Base-by-base conservation (phyloP, 2,888 invertebrate species). In the Myathropa florea region DNA sequence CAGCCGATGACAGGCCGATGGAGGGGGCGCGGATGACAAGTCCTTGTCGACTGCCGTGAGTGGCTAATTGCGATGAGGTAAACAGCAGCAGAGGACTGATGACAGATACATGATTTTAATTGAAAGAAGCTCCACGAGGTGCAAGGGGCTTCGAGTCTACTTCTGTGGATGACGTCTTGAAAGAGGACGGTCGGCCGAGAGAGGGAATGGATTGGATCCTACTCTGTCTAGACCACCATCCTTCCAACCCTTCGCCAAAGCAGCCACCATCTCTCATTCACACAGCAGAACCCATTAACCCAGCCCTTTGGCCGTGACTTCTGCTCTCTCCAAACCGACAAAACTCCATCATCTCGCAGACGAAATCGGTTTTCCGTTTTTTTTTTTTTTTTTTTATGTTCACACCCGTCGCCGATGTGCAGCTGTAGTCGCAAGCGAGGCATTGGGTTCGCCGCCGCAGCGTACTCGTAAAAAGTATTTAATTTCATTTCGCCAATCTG, bases 401-500 rank as follows among this genome's bases (percentile, higher is more conserved):
- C 46, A 1, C 46, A n/a, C 46, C 2, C 18, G 6, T 6, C 18
- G 18, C 18, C 46, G 1, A n/a, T 7, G 46, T 46, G 18, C 46
- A 46, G 46, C 18, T n/a, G n/a, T 46, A 18, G 46, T 46, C 46
- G 9, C 18, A 6, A 1, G 2, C 39, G n/a, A 18, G 18, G 6
- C 39, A 46, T 18, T 46, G 39, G n/a, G n/a, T 6, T 1, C 46
- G 1, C 46, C 46, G n/a, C 46, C 46, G n/a, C 46, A 46, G 46
- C 18, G 46, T 46, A 6, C n/a, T 46, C 46, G 46, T 46, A 46
- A 46, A 46, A 46, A 18, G 46, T 46, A 75, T 75, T 68, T 33
- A 63, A 77, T 77, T 60, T 30, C 28, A 79, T 72, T 79, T 72
- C 53, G 12, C 53, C 72, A 85, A 68, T 85, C 63, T 81, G 76